Base-by-base conservation (phyloP, 2,113 vertebrate genomes). In the Etheostoma spectabile region DNA sequence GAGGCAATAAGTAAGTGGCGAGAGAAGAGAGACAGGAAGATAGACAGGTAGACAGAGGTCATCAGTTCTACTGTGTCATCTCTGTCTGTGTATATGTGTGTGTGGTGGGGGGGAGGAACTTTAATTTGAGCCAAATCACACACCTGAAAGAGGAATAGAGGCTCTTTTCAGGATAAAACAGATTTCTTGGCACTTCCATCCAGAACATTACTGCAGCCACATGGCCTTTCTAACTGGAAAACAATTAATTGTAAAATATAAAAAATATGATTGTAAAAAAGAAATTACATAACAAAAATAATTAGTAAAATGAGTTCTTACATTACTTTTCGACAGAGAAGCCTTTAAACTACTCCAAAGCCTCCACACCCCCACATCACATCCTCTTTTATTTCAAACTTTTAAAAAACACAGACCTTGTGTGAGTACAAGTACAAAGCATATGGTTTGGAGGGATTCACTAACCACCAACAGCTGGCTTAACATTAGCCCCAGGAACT, bases 41-140 rank as follows among this genome's bases (percentile, higher is more conserved):
- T 30, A 64, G 77, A 56, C 48, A 77, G 67, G 21, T 15, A 22
- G 68, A 57, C 22, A 33, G 55, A 80, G 71, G 72, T 68, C 68
- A 74, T 65, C 60, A 57, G 65, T 72, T 62, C 70, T 6, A 68
- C 52, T 27, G 56, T 63, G 61, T 84, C 74, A 63, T 74, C 64
- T 56, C 8, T 59, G 74, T 69, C 68, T 62, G 13, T 57, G 16
- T 78, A 45, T 65, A 5, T 35, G 35, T 35, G 35, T 21, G 27
- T 22, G 24, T 13, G 27, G 5, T 22, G 24, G 16, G 27, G 5
- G 35, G 48, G 16, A n/a, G 53, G 45, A 27, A 71, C 8, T 68
- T 76, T 65, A 19, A 75, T 64, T 63, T 22, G 51, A 80, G 15
- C 51, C 24, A 60, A 33, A 70, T 56, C 60, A 52, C 19, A 51